These are phyloP conservation scores for Ailurus styani DNA, from an alignment of 2,113 vertebrate genomes.

Conservation along the genomic window DNA sequence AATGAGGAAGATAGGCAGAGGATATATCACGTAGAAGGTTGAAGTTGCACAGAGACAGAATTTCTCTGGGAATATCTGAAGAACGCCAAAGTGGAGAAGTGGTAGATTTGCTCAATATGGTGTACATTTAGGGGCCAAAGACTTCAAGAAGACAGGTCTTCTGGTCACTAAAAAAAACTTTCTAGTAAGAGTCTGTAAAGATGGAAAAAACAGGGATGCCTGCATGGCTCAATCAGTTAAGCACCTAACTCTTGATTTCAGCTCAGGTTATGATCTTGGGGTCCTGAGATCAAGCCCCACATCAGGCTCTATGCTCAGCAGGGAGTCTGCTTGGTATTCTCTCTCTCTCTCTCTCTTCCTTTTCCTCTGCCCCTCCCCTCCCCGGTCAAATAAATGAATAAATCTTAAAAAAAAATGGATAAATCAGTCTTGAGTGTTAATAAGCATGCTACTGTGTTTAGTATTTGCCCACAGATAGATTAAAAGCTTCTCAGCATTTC, in stretches of 20 bases:
- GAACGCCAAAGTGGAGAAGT: not conserved
- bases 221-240: not conserved
- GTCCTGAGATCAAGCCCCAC: not conserved
- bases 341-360: not conserved
- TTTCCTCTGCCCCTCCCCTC: not conserved
- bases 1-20: not conserved
- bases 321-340: not conserved
- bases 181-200: not conserved
- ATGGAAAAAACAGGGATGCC: not conserved
- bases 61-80: not conserved
- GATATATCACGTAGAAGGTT: not conserved
- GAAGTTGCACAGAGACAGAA: not conserved
- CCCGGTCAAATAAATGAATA: not conserved
- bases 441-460: fast-evolving
- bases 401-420: not conserved
- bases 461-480: fast-evolving
- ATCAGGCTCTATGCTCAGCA: not conserved
- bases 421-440: not conserved
- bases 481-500: not conserved
- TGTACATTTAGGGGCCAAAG: not conserved
- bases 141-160: not conserved
- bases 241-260: not conserved
- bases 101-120: not conserved
- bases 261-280: not conserved
- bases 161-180: not conserved